Base-by-base conservation (phyloP, 2,888 invertebrate genomes). In the Smittia aterrima region DNA sequence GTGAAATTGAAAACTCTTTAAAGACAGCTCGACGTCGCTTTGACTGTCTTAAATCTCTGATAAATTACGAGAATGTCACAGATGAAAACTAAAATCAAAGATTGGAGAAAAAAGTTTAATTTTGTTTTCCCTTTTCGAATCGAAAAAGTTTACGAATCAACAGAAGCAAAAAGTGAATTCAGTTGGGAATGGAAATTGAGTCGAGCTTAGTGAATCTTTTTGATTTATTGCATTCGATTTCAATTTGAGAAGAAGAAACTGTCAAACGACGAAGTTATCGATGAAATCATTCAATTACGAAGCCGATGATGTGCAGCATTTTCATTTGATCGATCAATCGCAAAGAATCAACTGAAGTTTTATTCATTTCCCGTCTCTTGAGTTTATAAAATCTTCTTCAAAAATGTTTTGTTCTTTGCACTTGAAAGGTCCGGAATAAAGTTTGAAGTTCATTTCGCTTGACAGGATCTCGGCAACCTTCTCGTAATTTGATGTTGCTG, bases 211-310 rank as follows among this genome's bases (percentile, higher is more conserved):
- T n/a, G 27, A 70, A 70, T 54, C 70, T 70, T n/a, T n/a, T n/a
- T 70, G 70, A 70, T 70, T 70, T 70, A 70, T 70, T 70, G 54
- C 70, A 54, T 70, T 41, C 24, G 53, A 70, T 70, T 70, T 54
- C 53, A n/a, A 27, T 47, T 41, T 54, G 32, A 70, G 53, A 53
- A 41, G n/a, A 20, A 4, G 25, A 40, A 40, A 47, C 20, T 47
- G 47, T 47, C 47, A 11, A n/a, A 47, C 2, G n/a, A 9, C 9
- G 47, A 47, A 47, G 47, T 47, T 47, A 47, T 47, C 11, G 47
- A 47, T 11, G 47, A 47, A 47, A 47, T 47, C 47, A 11, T 47
- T 47, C 47, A 47, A 47, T 47, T 47, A 47, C 47, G 47, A 47
- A 13, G 7, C 16, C 7, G 47, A n/a, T 47, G 47, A 47, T 47